Percentiles rank a stretch among this genome's conserved stretches.
Evolutionary conservation across 2,113 vertebrate genomes (phyloP).

Genomic region (Lathamus discolor): DNA sequence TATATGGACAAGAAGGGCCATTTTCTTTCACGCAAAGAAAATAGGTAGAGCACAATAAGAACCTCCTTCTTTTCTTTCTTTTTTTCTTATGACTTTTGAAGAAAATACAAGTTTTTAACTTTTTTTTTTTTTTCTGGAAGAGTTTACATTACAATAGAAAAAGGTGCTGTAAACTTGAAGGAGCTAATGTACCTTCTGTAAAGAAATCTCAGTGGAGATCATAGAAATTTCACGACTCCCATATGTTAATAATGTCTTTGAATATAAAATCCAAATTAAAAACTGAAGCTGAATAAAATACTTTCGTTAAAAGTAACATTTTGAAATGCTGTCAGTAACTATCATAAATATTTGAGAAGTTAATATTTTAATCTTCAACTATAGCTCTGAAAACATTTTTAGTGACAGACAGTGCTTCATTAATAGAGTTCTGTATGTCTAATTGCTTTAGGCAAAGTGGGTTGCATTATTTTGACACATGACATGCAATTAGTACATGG

Average conservation of each 20-base stretch:
- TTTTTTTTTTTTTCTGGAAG: neutral
- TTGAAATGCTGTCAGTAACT: slow-evolving; percentile 84
- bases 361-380: slow-evolving; percentile 84
- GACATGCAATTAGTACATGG: slow-evolving; percentile 90
- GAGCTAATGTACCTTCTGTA: slow-evolving; percentile 54
- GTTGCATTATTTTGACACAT: slow-evolving; percentile 88
- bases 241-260: slow-evolving; percentile 78
- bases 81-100: neutral
- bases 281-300: slow-evolving; percentile 77
- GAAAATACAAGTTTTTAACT: neutral
- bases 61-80: neutral
- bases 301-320: slow-evolving; percentile 84
- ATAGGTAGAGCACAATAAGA: neutral
- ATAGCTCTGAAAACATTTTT: slow-evolving; percentile 82
- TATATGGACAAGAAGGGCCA: neutral
- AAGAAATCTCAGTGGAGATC: slow-evolving; percentile 67
- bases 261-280: slow-evolving; percentile 84
- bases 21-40: neutral
- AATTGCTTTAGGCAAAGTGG: slow-evolving; percentile 82
- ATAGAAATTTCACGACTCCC: slow-evolving; percentile 65
- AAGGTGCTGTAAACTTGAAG: slow-evolving; percentile 64
- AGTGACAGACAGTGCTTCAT: slow-evolving; percentile 84
- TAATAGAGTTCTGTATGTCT: slow-evolving; percentile 86
- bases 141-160: slow-evolving; percentile 35
- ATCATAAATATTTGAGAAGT: slow-evolving; percentile 87